Evolutionary conservation across 2,797 vertebrate genomes (phyloP), one percentile per base, ranked within the genome.

Genomic region (Sandelia bainsii): DNA sequence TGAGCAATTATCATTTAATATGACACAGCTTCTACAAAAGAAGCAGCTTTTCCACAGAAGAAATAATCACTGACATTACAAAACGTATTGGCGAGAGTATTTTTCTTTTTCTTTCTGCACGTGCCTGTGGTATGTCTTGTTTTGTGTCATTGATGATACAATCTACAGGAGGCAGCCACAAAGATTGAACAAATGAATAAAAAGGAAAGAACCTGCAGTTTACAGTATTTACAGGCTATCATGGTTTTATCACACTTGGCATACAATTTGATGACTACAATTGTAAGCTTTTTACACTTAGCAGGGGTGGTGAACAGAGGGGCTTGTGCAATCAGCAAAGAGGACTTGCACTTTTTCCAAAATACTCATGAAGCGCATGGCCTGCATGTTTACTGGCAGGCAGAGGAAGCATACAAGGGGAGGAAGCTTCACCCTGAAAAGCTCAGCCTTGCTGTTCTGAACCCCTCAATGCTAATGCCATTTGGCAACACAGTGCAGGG

Each of bases 311-410:
- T 27, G 54, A 76, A 77, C 34, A 70, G 49, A 75, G 61, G 62
- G 75, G 70, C 51, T 72, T 85, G 75, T 63, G 83, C 64, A 82
- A 58, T 83, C 60, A 77, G 53, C 59, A 62, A 71, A 67, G 54
- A 69, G 52, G 82, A 73, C 39, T 77, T 68, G 54, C 27, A 40
- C 54, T 57, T 73, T 70, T 65, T 69, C 71, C 68, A 88, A 79
- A 83, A 77, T 0, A 12, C 44, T 77, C 44, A 17, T 62, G 32
- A 59, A 79, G 70, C 78, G 85, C 78, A 79, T 85, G 81, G 84
- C 80, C 77, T 68, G 77, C 75, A 39, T 84, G 75, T 83, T 91
- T 84, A 86, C 83, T 89, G 88, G 86, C 84, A 86, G 69, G 42
- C 78, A 68, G 37, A 70, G 70, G 65, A 83, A 84, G 83, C 10